Evolutionary conservation across 2,797 vertebrate genomes (phyloP), one percentile per base, ranked within the genome.

Genomic region (Phataginus tetradactyla): DNA sequence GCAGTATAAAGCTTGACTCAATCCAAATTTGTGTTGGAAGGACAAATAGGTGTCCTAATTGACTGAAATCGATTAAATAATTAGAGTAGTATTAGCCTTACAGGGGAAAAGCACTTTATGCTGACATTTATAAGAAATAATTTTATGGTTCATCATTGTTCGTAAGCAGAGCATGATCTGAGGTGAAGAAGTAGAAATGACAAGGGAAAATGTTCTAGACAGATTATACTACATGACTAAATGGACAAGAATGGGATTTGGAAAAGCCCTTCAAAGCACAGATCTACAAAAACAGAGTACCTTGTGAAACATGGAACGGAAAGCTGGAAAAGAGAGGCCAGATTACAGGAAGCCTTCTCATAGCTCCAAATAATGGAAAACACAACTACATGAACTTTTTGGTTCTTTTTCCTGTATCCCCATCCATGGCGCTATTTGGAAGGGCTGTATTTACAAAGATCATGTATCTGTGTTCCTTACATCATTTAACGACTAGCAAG

Each of bases 401-500:
- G 29, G 49, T 17, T 25, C 13, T 74, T n/a, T 59, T 7, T 23
- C 12, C 25, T 81, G 5, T n/a, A 18, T 77, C 55, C 53, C n/a
- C 18, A 23, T 34, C 80, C 42, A 27, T 4, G 8, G 13, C 12
- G 17, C 29, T 74, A 4, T 77, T 72, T 27, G n/a, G 37, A 72
- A 68, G 13, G 51, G 2, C 18, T 39, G 0, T 11, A 29, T 63
- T 92, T 34, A 20, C 5, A 85, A 86, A 57, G 8, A 32, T 18
- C 32, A n/a, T 11, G 32, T 37, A 61, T 75, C 84, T 97, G 94
- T 95, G 96, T 94, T 97, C 88, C 69, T 71, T 86, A 11, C 45
- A 84, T 86, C 92, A 63, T 51, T 32, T 94, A 83, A 96, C 93
- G 71, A 97, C 69, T 64, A 97, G 92, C 61, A 64, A 95, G 34